Conservation (phyloP, 1,140 invertebrate genomes). For the Drosophila ficusphila region DNA sequence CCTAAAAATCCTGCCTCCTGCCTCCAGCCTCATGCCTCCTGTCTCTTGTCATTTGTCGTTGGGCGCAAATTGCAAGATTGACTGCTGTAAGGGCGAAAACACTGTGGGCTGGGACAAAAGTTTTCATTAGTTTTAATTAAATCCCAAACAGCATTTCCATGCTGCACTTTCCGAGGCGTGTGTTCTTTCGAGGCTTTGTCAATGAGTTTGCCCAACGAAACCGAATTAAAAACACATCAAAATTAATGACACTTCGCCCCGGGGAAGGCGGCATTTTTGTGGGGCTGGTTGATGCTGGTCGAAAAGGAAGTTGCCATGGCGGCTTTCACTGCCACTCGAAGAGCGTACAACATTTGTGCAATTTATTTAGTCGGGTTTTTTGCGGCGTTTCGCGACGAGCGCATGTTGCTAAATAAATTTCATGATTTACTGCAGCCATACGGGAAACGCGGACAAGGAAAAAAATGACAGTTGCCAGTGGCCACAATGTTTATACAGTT, state of each 20-base stretch:
- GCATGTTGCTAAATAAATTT: conserved; percentile 68
- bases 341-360: conserved; percentile 56
- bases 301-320: conserved; percentile 21
- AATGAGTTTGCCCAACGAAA: conserved; percentile 69
- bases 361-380: conserved; percentile 62
- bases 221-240: conserved; percentile 75
- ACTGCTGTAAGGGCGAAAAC: conserved; percentile 32
- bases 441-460: conserved; percentile 41
- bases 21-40: too few relatives aligned
- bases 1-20: conserved; percentile 33
- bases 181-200: conserved; percentile 66
- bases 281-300: not conserved
- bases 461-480: conserved; percentile 40
- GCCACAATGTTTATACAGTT: conserved; percentile 64
- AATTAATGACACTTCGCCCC: conserved; percentile 62
- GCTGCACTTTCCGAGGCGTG: conserved; percentile 21
- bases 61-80: conserved; percentile 69
- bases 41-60: conserved; percentile 49
- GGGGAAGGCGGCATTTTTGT: not conserved
- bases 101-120: conserved; percentile 51
- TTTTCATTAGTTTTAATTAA: conserved; percentile 82
- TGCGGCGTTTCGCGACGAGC: conserved; percentile 16
- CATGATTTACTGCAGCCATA: conserved; percentile 70
- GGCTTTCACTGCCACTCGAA: conserved; percentile 51
- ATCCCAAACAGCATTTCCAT: conserved; percentile 67